phyloP scores from a whole-genome alignment of 2,797 vertebrate genomes.

The Argya squamiceps region DNA sequence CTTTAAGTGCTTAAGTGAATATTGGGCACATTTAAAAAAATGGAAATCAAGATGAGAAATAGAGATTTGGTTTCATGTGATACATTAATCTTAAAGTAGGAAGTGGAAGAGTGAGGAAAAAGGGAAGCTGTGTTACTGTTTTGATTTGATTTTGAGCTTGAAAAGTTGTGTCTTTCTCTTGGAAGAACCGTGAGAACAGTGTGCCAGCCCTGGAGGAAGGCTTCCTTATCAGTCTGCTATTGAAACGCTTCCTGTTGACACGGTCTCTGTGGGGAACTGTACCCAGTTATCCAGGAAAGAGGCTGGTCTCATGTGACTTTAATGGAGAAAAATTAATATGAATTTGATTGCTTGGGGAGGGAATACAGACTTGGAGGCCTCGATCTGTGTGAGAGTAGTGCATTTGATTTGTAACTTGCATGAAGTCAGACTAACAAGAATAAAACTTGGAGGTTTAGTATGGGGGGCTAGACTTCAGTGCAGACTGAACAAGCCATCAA shows the following conservation, averaged over 20 bases:
- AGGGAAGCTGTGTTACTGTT: not conserved
- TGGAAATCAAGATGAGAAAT: not conserved
- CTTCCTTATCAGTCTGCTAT: not conserved
- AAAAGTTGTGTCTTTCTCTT: not conserved
- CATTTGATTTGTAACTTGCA: not conserved
- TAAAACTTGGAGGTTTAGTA: not conserved
- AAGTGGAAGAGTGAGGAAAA: not conserved
- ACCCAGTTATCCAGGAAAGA: not conserved
- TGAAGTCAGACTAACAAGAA: not conserved
- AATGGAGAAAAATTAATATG: not conserved
- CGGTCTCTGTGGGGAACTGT: not conserved
- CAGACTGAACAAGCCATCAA: not conserved
- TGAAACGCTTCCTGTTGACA: slow-evolving; percentile 7
- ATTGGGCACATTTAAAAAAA: not conserved
- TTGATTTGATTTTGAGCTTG: not conserved
- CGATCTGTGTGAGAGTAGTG: not conserved
- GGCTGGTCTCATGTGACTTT: not conserved
- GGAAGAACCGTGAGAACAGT: not conserved
- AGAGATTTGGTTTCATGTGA: not conserved
- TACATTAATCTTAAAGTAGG: not conserved
- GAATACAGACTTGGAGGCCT: not conserved
- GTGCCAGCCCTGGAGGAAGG: not conserved
- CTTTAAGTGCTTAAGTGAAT: not conserved
- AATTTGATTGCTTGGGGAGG: not conserved
- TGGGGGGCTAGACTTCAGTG: not conserved